Evolutionary conservation across 1,140 invertebrate genomes (phyloP), one percentile per base, ranked within the genome.

Genomic region (Macrotrachela quadricornifera): DNA sequence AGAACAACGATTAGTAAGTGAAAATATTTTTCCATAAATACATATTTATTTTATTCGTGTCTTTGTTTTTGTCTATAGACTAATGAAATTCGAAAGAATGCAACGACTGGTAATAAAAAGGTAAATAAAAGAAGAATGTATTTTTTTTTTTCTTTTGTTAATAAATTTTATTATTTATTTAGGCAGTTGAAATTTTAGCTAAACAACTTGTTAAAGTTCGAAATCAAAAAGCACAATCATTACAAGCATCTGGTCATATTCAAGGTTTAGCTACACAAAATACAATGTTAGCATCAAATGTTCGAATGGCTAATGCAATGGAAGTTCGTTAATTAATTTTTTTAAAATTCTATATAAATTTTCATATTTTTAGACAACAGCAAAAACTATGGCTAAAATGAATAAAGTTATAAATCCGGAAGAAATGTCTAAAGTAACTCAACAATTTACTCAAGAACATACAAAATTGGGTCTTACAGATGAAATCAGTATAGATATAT

Each of bases 401-500:
- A 88, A 91, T 63, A 81, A 80, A 62, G 69, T 84, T 6, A 79
- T 88, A 77, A 83, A 85, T 57, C 82, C 85, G 36, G 78, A 81
- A 63, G 77, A 84, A 63, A 76, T 87, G 17, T 78, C 79, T 4
- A 79, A 79, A 57, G 81, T 79, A 46, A 78, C 87, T 73, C 76
- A 79, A 59, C 79, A 82, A 13, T 91, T 91, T 70, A 76, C 78
- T 62, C 77, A 78, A 63, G 81, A 82, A 49, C 78, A 78, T 61
- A 78, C 78, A 61, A 83, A 82, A 65, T 84, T 91, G 81, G 82
- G 82, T 58, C 88, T 91, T 83, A 83, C 83, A 10, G 85, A 88
- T 70, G 85, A 91, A 75, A 83, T 88, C 78, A 85, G 81, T 84
- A 74, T 74, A 76, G 12, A 56, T 13, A 21, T n/a, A 45, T 43